A percentile compares a stretch with the other conserved stretches of the same genome.
phyloP scores from a whole-genome alignment of 2,113 vertebrate species.

The Raphicerus campestris region DNA sequence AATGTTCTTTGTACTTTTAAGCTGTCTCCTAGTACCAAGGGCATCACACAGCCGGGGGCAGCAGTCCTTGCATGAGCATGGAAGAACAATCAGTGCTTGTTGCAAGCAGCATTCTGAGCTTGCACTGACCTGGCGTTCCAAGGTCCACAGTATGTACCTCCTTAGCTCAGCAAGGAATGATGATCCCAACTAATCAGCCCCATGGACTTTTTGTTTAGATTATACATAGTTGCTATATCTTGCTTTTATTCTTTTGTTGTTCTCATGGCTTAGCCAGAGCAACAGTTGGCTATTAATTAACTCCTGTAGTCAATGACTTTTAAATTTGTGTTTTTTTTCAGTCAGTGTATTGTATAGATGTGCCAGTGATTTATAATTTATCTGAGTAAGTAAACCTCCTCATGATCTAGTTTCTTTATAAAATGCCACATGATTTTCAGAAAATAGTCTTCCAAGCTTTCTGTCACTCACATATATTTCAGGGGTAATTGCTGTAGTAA shows the following conservation, averaged over 20 bases:
- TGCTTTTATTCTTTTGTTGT: neutral
- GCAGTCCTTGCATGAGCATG: neutral
- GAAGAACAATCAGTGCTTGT: neutral
- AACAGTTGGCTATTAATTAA: neutral
- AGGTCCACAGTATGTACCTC: neutral
- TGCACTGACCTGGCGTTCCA: neutral
- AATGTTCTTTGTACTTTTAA: neutral
- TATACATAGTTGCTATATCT: neutral
- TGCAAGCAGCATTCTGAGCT: neutral
- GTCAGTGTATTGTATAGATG: neutral
- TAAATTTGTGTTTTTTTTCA: constrained; percentile 19
- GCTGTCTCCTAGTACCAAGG: neutral
- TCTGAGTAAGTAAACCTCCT: neutral
- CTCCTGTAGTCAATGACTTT: neutral
- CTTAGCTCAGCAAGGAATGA: neutral
- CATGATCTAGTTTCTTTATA: constrained; percentile 28
- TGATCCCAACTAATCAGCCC: neutral
- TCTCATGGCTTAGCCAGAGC: neutral
- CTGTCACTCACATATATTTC: constrained; percentile 51
- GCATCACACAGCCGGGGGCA: rapidly evolving
- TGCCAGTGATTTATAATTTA: constrained; percentile 34
- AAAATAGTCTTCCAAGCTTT: constrained; percentile 36
- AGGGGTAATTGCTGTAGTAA: constrained; percentile 44
- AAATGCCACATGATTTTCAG: constrained; percentile 33
- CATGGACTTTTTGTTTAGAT: neutral